phyloP scores from a whole-genome alignment of 2,888 invertebrate genomes.

The Autographa pulchrina region DNA sequence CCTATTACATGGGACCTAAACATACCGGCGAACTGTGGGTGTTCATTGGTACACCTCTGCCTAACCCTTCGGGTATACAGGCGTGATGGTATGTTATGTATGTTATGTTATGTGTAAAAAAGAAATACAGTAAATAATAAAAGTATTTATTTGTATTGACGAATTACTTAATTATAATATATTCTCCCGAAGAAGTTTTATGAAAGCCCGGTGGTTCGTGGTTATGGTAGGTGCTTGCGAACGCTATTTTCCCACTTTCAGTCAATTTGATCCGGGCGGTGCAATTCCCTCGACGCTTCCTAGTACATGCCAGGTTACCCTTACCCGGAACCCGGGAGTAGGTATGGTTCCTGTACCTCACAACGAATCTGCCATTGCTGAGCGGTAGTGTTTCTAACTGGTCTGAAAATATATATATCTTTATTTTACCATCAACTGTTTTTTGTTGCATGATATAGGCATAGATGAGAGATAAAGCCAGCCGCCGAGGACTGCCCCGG shows the following conservation, averaged over 20 bases:
- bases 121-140: too few species aligned
- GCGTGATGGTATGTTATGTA: too few species aligned
- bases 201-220: slow-evolving; percentile 12
- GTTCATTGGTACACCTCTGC: too few species aligned
- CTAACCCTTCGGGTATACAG: too few species aligned
- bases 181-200: background rate
- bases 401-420: slow-evolving; percentile 10
- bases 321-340: slow-evolving; percentile 38
- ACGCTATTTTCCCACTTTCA: slow-evolving; percentile 21
- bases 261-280: slow-evolving; percentile 51
- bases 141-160: too few species aligned
- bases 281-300: slow-evolving; percentile 43
- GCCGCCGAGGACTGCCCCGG: too few species aligned
- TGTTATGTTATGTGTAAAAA: too few species aligned
- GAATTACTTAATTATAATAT: background rate
- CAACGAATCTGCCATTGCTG: slow-evolving; percentile 33
- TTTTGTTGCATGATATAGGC: background rate
- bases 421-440: background rate
- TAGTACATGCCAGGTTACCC: slow-evolving; percentile 37
- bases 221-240: slow-evolving; percentile 25
- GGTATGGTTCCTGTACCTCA: slow-evolving; percentile 35
- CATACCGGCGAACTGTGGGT: too few species aligned
- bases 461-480: too few species aligned
- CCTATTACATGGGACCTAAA: too few species aligned
- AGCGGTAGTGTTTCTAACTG: slow-evolving; percentile 33